Conservation (phyloP, 2,888 invertebrate genomes). For the Pristionchus japonicus region DNA sequence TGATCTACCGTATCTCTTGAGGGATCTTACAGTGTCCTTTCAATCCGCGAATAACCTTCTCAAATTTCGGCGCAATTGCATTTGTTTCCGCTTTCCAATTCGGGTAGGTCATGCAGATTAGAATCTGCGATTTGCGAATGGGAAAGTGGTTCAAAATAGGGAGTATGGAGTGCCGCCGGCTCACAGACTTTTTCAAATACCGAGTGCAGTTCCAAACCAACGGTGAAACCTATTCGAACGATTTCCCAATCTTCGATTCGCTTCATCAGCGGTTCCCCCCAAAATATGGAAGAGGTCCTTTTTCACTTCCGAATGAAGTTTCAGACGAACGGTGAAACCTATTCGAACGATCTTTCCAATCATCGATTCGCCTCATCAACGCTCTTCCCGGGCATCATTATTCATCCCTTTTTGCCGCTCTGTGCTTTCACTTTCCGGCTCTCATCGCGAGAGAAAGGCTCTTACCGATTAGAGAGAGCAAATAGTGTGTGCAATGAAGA, state of each 20-base stretch:
- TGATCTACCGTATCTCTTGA: not conserved
- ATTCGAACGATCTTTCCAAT: too few species aligned
- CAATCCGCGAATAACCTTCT: not conserved
- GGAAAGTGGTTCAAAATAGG: not conserved
- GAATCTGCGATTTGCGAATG: not conserved
- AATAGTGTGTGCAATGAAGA: too few species aligned
- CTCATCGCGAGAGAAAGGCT: not conserved
- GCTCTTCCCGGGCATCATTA: not conserved
- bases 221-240: too few species aligned
- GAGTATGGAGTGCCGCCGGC: not conserved
- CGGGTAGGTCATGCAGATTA: not conserved
- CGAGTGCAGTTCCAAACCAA: too few species aligned
- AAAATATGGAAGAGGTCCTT: too few species aligned
- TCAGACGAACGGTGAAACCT: too few species aligned
- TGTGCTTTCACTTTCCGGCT: not conserved
- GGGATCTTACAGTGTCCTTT: not conserved
- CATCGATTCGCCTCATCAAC: not conserved
- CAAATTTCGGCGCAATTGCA: not conserved
- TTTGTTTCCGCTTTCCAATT: not conserved
- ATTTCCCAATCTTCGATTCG: too few species aligned
- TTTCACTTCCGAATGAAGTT: too few species aligned
- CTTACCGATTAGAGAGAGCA: too few species aligned
- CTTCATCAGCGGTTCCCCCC: too few species aligned
- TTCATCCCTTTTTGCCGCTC: slow-evolving; percentile 5
- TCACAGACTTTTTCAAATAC: too few species aligned